A percentile compares a stretch with the other conserved stretches of the same genome.
phyloP scores from a whole-genome alignment of 2,113 vertebrate species.

The Acrocephalus arundinaceus region DNA sequence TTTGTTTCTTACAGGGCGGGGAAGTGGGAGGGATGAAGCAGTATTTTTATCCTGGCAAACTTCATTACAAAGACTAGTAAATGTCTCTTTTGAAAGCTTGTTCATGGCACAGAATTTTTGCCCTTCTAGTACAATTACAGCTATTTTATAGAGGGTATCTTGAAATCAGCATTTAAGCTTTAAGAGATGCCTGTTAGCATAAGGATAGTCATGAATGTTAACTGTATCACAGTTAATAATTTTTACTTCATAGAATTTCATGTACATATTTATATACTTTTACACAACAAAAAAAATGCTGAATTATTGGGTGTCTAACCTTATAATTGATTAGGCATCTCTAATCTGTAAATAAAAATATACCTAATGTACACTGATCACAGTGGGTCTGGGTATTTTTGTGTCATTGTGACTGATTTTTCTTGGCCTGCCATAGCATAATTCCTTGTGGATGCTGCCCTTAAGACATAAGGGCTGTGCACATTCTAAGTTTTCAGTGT shows the following conservation, averaged over 20 bases:
- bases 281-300: constrained; percentile 49
- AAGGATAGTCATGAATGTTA: constrained; percentile 68
- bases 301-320: constrained; percentile 63
- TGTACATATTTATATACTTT: constrained; percentile 84
- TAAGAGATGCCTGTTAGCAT: constrained; percentile 66
- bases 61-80: constrained; percentile 28
- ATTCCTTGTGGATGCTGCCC: background rate
- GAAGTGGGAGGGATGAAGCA: constrained; percentile 21
- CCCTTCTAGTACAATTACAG: constrained; percentile 63
- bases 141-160: constrained; percentile 73
- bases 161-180: constrained; percentile 75
- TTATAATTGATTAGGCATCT: constrained; percentile 64
- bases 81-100: constrained; percentile 67
- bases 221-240: constrained; percentile 71
- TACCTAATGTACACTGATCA: constrained; percentile 36
- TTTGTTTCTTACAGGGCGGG: constrained; percentile 1
- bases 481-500: background rate
- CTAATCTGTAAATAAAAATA: constrained; percentile 79
- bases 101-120: constrained; percentile 70
- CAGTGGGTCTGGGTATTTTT: background rate
- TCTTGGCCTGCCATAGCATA: background rate
- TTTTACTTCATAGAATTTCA: constrained; percentile 74
- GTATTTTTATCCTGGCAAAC: constrained; percentile 61
- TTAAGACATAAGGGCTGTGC: background rate
- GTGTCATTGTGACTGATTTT: background rate